Evolutionary conservation across 2,888 invertebrate species (phyloP).

Genomic region (Smittia sp.): DNA sequence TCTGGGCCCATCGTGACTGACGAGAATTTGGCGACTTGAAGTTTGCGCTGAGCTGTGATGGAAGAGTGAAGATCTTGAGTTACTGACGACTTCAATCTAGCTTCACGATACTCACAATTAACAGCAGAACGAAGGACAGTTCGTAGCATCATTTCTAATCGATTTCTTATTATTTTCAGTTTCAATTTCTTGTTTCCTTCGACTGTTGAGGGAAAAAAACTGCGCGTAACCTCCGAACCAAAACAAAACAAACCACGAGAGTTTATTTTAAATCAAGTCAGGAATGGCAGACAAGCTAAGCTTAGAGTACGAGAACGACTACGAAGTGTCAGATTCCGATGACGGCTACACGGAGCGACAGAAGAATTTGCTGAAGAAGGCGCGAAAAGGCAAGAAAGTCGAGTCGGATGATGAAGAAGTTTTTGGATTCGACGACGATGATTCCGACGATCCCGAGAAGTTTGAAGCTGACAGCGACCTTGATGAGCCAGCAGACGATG

Average conservation of each 20-base stretch:
- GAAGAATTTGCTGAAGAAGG: slow-evolving; percentile 61
- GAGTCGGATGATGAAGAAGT: slow-evolving; percentile 63
- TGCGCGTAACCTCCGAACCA: no score
- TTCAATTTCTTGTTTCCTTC: no score
- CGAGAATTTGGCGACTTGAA: not conserved
- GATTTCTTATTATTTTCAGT: not conserved
- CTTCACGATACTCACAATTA: not conserved
- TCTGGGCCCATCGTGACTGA: not conserved
- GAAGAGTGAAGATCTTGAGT: not conserved
- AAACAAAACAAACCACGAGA: no score
- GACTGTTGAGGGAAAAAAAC: no score
- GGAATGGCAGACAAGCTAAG: slow-evolving; percentile 47
- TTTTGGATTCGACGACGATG: slow-evolving; percentile 58
- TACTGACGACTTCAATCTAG: not conserved
- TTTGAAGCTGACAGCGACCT: slow-evolving; percentile 67
- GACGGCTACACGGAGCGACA: slow-evolving; percentile 68
- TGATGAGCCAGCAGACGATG: slow-evolving; percentile 66
- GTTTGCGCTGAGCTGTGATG: not conserved
- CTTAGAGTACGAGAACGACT: slow-evolving; percentile 52
- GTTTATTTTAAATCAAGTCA: slow-evolving; percentile 37
- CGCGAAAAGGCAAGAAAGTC: slow-evolving; percentile 57
- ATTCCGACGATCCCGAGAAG: slow-evolving; percentile 55
- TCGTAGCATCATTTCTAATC: not conserved
- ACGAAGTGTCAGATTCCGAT: slow-evolving; percentile 69
- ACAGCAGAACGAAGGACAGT: not conserved